Percentiles rank a stretch among this genome's conserved stretches.
Evolutionary conservation across 2,888 invertebrate genomes (phyloP).

Genomic region (Cantharis rufa): DNA sequence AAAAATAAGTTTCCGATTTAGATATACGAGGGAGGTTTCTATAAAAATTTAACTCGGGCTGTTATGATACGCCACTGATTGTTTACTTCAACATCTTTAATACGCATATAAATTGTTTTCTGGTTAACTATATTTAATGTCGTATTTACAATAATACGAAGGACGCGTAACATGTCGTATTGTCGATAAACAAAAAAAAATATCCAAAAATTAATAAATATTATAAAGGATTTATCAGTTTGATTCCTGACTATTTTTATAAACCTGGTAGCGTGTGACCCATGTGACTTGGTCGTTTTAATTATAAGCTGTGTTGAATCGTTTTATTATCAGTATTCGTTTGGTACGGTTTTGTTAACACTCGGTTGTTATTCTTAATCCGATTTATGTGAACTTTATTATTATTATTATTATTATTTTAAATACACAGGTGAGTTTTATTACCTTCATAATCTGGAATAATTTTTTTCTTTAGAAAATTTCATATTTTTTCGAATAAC

Average conservation of each 20-base stretch:
- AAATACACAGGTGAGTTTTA: not conserved
- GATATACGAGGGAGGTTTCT: not conserved
- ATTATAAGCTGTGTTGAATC: not conserved
- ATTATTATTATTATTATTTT: not conserved
- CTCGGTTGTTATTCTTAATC: not conserved
- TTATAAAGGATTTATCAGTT: not conserved
- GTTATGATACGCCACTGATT: not conserved
- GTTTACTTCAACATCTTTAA: not conserved
- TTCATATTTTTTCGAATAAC: not conserved
- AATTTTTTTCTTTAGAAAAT: not conserved
- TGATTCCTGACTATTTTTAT: not conserved
- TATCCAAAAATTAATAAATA: not conserved
- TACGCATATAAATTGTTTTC: not conserved
- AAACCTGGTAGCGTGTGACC: not conserved
- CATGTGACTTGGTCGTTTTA: constrained; percentile 1
- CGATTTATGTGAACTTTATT: not conserved
- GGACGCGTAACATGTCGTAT: not conserved
- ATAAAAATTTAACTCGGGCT: not conserved
- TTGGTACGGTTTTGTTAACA: not conserved
- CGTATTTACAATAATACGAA: not conserved
- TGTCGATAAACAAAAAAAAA: not conserved
- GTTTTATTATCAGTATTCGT: not conserved
- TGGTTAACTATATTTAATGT: not conserved
- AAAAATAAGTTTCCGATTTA: not conserved
- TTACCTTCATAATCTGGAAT: not conserved